Percentiles rank a stretch among this genome's conserved stretches.
These are phyloP conservation scores for Hydropotes inermis DNA, from an alignment of 2,113 vertebrate species.

Conservation along the genomic window DNA sequence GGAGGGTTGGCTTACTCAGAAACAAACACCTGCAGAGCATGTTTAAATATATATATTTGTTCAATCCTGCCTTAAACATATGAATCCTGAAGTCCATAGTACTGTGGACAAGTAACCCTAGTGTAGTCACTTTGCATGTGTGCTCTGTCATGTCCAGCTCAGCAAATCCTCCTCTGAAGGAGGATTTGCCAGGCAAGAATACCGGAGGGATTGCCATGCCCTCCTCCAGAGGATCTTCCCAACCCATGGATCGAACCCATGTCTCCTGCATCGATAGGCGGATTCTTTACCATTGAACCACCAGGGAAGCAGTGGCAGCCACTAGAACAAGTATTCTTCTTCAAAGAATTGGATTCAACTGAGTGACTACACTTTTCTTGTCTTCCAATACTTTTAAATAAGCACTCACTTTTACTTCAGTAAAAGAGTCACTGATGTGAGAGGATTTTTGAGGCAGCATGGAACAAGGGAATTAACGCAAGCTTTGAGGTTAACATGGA, in stretches of 20 bases:
- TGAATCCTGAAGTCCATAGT: neutral
- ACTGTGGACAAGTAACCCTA: neutral
- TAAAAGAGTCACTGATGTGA: neutral
- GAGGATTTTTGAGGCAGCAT: neutral
- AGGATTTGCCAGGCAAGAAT: neutral
- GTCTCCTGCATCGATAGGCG: rapidly evolving
- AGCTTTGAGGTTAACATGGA: neutral
- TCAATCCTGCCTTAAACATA: neutral
- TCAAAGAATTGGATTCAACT: neutral
- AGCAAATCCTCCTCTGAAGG: no score
- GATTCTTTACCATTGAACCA: neutral
- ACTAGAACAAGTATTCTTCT: neutral
- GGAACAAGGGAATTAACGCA: neutral
- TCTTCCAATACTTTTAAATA: neutral
- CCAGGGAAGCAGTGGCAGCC: neutral
- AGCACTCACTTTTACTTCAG: neutral
- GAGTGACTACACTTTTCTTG: neutral
- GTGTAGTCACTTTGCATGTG: neutral
- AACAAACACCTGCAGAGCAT: neutral
- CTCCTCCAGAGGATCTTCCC: neutral
- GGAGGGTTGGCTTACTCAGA: neutral
- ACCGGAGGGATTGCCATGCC: neutral
- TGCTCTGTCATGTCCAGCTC: neutral
- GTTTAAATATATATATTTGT: neutral
- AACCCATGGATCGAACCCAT: neutral